Evolutionary conservation across 2,797 vertebrate genomes (phyloP).

Genomic region (Synanceia verrucosa): DNA sequence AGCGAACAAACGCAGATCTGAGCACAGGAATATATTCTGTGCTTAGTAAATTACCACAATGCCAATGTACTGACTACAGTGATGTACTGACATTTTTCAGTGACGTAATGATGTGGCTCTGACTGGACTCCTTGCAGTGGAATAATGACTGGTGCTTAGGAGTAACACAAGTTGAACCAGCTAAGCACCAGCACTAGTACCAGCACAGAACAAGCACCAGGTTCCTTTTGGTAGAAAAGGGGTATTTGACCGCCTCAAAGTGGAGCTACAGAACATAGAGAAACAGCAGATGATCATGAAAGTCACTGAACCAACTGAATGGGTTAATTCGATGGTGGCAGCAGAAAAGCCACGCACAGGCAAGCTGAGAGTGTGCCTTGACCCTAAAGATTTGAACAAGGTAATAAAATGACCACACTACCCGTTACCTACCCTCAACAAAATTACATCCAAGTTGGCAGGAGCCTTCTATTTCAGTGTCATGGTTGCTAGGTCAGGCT

Average conservation of each 20-base stretch:
- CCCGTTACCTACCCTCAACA: constrained; percentile 1
- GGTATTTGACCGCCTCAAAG: neutral
- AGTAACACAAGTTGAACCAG: too few relatives aligned
- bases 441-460: constrained; percentile 9
- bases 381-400: constrained; percentile 36
- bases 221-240: too few relatives aligned
- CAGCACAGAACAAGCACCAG: too few relatives aligned
- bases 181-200: too few relatives aligned
- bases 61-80: too few relatives aligned
- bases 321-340: constrained; percentile 11
- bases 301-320: constrained; percentile 36
- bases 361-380: constrained; percentile 8
- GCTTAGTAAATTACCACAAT: too few relatives aligned
- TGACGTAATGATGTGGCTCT: too few relatives aligned
- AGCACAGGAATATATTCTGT: too few relatives aligned
- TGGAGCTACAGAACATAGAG: constrained; percentile 21
- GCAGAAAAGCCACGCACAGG: constrained; percentile 28
- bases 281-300: constrained; percentile 1
- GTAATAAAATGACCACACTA: constrained; percentile 20
- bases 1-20: too few relatives aligned
- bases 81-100: too few relatives aligned
- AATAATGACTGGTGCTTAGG: too few relatives aligned
- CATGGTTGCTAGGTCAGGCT: constrained; percentile 20
- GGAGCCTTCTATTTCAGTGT: constrained; percentile 21
- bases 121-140: too few relatives aligned